Evolutionary conservation across 2,113 vertebrate species (phyloP).

Genomic region (Myrmophylax atrothorax): DNA sequence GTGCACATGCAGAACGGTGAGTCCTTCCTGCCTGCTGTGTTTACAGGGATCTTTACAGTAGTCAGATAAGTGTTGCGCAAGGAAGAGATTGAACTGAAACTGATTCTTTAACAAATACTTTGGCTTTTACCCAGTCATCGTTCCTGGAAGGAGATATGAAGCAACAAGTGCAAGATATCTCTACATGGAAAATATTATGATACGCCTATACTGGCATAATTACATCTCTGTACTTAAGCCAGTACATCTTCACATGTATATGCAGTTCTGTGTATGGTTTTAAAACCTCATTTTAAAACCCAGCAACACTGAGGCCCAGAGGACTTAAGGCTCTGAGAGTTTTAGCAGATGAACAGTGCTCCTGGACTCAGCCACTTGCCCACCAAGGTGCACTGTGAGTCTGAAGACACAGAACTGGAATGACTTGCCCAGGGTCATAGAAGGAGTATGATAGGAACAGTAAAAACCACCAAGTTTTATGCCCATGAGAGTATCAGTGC

Average conservation of each 20-base stretch:
- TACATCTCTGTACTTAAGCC: neutral
- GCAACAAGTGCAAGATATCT: neutral
- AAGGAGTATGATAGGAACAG: neutral
- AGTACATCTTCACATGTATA: neutral
- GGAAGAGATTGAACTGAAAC: neutral
- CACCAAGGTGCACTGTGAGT: neutral
- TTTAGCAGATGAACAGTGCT: neutral
- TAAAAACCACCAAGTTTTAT: neutral
- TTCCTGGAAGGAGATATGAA: slow-evolving; percentile 1
- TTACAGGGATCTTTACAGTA: neutral
- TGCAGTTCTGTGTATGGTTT: neutral
- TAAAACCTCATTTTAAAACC: neutral
- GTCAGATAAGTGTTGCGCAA: rapidly evolving
- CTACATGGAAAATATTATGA: neutral
- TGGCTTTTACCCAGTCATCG: neutral
- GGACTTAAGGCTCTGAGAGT: neutral
- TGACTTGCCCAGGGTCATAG: neutral
- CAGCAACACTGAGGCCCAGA: neutral
- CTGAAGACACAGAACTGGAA: neutral
- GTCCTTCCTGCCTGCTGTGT: neutral
- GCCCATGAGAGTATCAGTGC: neutral
- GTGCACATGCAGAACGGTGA: rapidly evolving
- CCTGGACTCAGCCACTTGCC: neutral
- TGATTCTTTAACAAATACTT: neutral
- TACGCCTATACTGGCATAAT: neutral